Conservation (phyloP, 1,140 invertebrate species). For the Pseudobourletiella spinata region DNA sequence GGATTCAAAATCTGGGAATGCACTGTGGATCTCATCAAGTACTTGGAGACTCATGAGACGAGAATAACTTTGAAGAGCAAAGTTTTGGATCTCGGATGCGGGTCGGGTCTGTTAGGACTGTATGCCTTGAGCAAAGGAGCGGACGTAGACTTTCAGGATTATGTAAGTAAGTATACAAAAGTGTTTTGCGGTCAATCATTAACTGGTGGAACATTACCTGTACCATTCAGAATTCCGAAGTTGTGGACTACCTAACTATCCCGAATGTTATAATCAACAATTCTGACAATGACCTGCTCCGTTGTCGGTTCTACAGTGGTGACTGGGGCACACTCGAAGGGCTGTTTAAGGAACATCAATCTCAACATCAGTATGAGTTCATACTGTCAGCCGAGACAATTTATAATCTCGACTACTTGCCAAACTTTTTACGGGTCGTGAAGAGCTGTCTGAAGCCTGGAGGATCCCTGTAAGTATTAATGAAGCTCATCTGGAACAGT, state of each 20-base stretch:
- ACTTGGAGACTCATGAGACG: slow-evolving; percentile 45
- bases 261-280: slow-evolving; percentile 67
- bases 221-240: slow-evolving; percentile 59
- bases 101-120: slow-evolving; percentile 69
- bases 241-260: slow-evolving; percentile 61
- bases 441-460: slow-evolving; percentile 52
- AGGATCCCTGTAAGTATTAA: slow-evolving; percentile 51
- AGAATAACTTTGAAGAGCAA: slow-evolving; percentile 42
- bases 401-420: slow-evolving; percentile 70
- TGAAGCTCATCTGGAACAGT: background rate
- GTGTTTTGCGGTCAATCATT: too few species aligned
- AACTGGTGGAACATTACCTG: too few species aligned
- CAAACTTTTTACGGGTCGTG: slow-evolving; percentile 62
- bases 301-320: slow-evolving; percentile 62
- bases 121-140: slow-evolving; percentile 56
- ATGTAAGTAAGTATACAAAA: slow-evolving; percentile 59
- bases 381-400: slow-evolving; percentile 87
- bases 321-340: slow-evolving; percentile 64
- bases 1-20: slow-evolving; percentile 86
- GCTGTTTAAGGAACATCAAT: slow-evolving; percentile 38
- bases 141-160: slow-evolving; percentile 77
- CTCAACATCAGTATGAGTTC: slow-evolving; percentile 64
- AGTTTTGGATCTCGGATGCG: slow-evolving; percentile 78
- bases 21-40: slow-evolving; percentile 62
- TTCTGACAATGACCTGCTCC: slow-evolving; percentile 41